Evolutionary conservation across 2,888 invertebrate species (phyloP).

Genomic region (Agrotis exclamationis): DNA sequence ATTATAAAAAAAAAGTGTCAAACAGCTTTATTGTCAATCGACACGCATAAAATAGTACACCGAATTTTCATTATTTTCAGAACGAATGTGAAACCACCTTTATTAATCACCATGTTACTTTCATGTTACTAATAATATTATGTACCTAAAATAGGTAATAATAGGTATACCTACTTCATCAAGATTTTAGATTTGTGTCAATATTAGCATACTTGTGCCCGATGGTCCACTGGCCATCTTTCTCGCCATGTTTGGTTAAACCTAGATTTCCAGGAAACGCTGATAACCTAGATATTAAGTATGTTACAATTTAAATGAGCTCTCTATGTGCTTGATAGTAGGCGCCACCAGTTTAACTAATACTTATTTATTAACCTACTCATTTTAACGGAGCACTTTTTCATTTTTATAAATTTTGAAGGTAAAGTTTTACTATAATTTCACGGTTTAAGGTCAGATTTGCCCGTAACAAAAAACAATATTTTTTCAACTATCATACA

Average conservation of each 20-base stretch:
- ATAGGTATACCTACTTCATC: conserved; percentile 30
- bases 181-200: conserved; percentile 29
- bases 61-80: conserved; percentile 76
- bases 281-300: conserved; percentile 58
- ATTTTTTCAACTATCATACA: no score
- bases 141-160: not conserved
- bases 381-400: not conserved
- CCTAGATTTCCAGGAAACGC: conserved; percentile 56
- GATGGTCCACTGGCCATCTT: conserved; percentile 21
- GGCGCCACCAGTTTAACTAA: conserved; percentile 21
- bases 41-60: conserved; percentile 41
- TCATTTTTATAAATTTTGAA: not conserved
- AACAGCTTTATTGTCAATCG: conserved; percentile 46
- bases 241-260: conserved; percentile 51
- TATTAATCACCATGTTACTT: conserved; percentile 61
- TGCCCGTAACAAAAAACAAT: not conserved
- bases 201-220: conserved; percentile 52
- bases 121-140: conserved; percentile 60
- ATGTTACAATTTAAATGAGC: conserved; percentile 38
- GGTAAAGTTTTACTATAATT: not conserved
- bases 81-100: conserved; percentile 61
- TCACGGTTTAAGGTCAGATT: not conserved
- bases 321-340: not conserved
- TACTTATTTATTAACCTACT: no score
- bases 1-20: no score